phyloP scores from a whole-genome alignment of 2,888 invertebrate genomes.

The Lasioglossum marginatum region DNA sequence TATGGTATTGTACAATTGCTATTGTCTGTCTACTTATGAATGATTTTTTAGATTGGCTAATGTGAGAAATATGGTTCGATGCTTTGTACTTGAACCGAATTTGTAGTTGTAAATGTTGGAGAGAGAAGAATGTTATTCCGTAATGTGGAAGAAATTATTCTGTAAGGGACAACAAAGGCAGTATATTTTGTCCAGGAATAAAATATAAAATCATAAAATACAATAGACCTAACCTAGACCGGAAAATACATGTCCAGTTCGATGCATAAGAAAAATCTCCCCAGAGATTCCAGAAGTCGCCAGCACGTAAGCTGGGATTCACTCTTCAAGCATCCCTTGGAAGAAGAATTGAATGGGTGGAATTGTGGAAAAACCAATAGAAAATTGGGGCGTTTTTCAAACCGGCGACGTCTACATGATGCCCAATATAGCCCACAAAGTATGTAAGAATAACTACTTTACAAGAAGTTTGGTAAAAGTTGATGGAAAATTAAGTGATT shows the following conservation, averaged over 20 bases:
- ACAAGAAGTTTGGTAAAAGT: neutral
- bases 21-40: no score
- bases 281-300: neutral
- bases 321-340: neutral
- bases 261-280: neutral
- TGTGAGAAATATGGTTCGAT: neutral
- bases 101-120: no score
- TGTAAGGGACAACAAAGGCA: neutral
- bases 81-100: neutral
- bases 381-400: neutral
- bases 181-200: neutral
- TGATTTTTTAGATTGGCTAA: neutral
- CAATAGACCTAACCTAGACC: neutral
- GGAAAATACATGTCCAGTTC: neutral
- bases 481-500: no score
- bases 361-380: neutral
- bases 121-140: neutral
- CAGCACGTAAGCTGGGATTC: constrained; percentile 1
- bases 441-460: neutral
- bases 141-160: neutral
- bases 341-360: neutral
- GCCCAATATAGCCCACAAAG: neutral
- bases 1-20: no score
- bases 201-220: neutral
- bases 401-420: neutral